Base-by-base conservation (phyloP, 2,797 vertebrate genomes). In the Sylvilagus floridanus region DNA sequence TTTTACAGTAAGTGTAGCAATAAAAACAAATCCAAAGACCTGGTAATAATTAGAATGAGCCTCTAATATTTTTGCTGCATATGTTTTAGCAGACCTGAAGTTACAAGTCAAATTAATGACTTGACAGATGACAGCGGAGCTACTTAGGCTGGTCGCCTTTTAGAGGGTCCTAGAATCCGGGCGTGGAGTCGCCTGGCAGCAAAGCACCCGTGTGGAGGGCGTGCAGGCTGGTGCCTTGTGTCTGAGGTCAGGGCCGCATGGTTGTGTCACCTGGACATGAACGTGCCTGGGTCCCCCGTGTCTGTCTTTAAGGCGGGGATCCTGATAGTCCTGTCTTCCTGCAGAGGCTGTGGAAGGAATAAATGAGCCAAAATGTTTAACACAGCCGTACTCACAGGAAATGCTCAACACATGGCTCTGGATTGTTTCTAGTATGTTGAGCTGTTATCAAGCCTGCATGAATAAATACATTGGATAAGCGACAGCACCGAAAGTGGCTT, bases 1-100 rank as follows among this genome's bases (percentile, higher is more conserved):
- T 83, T 93, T 91, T 78, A 89, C 7, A 69, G 24, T 75, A 73
- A 89, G 89, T 89, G 26, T 73, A 68, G 89, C 13, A 73, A 52
- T 22, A 65, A 82, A 77, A 85, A 76, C 10, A 81, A 91, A 84
- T 24, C 16, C 42, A 37, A 72, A 87, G 35, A 92, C 17, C 28
- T 75, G 32, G 52, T 42, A 13, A 84, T 69, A 24, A 88, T 75
- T 82, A 90, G 65, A 84, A 87, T 78, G 78, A 65, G 26, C 14
- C 35, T 60, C 4, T 79, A 88, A 57, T 71, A 35, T 68, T 92
- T 92, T 73, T 93, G 47, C 7, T 90, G 9, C 13, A 7, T 32
- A 3, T 60, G 28, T 84, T 66, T 76, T 71, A 84, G 14, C 21
- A 85, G 57, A 91, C 47, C 85, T 84, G 54, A 63, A 86, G 52